Evolutionary conservation across 2,113 vertebrate genomes (phyloP), one percentile per base, ranked within the genome.

Genomic region (Brevimyrus niger): DNA sequence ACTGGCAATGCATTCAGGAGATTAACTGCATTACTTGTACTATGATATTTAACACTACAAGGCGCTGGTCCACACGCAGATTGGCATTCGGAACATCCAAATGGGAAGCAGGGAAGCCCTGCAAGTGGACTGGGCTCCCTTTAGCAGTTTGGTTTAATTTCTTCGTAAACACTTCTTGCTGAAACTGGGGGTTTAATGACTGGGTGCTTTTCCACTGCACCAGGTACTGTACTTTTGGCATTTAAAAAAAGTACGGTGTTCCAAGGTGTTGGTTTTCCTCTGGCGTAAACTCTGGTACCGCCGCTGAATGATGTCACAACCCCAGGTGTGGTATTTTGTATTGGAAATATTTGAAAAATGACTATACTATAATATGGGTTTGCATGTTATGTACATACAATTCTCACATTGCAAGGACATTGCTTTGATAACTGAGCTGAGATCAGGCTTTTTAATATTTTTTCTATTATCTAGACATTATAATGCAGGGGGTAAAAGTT

Each of bases 41-140:
- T 80, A 55, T 82, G 88, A 73, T 85, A 73, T 85, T 89, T 85
- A 89, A 84, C 51, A 48, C 51, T 85, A 21, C 38, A 65, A 89
- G 88, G 65, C 11, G 53, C 80, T 58, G 38, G 55, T 85, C 27
- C 48, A 53, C 17, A 89, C 88, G 83, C 44, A 42, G 73, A 73
- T 38, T 55, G 21, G 69, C 48, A 23, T 80, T 89, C 55, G 11
- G 83, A 44, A 82, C 47, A 11, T 50, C 65, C 50, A 35, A 17
- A 51, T 51, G 44, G 65, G 17, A 80, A 88, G 50, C 69, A 42
- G 15, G 10, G 87, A 88, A 48, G 11, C 87, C 44, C n/a, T 88
- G 87, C 76, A 46, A 47, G 82, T 31, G 27, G 65, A 38, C n/a
- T 31, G 31, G 69, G 4, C 13, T 73, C 31, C 69, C 31, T 73